These are phyloP conservation scores for Sebastes iracundus DNA, from an alignment of 2,797 vertebrate genomes.

Conservation along the genomic window DNA sequence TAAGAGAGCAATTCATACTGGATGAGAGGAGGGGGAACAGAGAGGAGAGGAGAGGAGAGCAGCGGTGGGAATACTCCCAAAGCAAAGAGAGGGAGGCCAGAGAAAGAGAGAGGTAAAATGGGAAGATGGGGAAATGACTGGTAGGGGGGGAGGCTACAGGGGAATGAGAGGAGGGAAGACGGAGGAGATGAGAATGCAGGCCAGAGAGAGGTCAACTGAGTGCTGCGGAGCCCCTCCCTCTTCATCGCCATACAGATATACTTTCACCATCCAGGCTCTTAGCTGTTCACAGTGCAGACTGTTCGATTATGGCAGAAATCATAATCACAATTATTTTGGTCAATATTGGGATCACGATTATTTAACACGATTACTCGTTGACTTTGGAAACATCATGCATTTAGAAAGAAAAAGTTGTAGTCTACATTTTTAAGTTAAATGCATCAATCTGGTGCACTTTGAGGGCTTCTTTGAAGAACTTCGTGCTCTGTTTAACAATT, in stretches of 20 bases:
- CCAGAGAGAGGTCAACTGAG: constrained; percentile 3
- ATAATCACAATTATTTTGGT: no score
- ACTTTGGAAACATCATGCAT: no score
- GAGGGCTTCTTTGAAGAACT: no score
- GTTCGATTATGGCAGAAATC: no score
- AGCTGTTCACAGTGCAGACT: background rate
- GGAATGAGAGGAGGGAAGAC: background rate
- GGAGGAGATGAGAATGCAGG: background rate
- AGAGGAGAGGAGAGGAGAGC: constrained; percentile 5
- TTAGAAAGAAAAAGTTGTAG: no score
- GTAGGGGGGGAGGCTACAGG: background rate
- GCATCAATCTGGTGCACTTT: no score
- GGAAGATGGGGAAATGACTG: constrained; percentile 23
- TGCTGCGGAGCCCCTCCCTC: background rate
- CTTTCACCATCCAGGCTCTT: background rate
- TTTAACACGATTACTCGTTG: no score
- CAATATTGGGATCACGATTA: no score
- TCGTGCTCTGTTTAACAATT: no score
- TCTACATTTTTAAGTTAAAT: no score
- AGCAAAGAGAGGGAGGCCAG: constrained; percentile 29
- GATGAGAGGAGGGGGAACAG: constrained; percentile 23
- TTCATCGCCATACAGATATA: background rate
- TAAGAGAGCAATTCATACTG: constrained; percentile 58
- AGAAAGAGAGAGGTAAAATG: background rate
- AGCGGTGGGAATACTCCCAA: constrained; percentile 39